Percentiles rank a stretch among this genome's conserved stretches.
phyloP scores from a whole-genome alignment of 2,113 vertebrate species.

The Carollia perspicillata region DNA sequence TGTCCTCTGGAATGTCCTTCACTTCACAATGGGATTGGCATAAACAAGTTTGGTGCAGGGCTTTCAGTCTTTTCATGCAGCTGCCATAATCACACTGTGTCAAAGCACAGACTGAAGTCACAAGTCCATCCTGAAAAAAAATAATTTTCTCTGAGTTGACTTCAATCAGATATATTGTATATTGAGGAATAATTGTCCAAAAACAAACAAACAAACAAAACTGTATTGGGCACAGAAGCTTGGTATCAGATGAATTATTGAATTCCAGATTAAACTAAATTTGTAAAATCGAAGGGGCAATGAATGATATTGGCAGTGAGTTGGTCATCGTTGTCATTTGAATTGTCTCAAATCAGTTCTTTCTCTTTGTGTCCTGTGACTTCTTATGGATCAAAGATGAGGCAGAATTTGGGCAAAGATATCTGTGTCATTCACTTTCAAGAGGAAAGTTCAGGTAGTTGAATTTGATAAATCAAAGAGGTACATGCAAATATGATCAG shows the following conservation, averaged over 20 bases:
- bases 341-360: background rate
- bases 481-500: background rate
- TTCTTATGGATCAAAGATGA: constrained; percentile 4
- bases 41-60: background rate
- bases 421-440: background rate
- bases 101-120: background rate
- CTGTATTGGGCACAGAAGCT: background rate
- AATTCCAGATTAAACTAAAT: background rate
- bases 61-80: constrained; percentile 5
- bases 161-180: background rate
- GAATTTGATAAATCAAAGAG: constrained; percentile 16
- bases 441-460: background rate
- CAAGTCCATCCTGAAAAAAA: background rate
- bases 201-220: background rate
- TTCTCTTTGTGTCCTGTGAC: background rate
- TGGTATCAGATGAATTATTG: background rate
- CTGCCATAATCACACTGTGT: background rate
- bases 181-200: background rate
- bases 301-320: background rate
- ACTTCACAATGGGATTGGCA: background rate
- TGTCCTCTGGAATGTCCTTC: background rate
- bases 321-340: background rate
- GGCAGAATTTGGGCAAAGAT: background rate
- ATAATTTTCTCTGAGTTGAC: background rate
- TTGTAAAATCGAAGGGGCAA: background rate